Evolutionary conservation across 2,888 invertebrate species (phyloP).

Genomic region (Adelphocoris suturalis): DNA sequence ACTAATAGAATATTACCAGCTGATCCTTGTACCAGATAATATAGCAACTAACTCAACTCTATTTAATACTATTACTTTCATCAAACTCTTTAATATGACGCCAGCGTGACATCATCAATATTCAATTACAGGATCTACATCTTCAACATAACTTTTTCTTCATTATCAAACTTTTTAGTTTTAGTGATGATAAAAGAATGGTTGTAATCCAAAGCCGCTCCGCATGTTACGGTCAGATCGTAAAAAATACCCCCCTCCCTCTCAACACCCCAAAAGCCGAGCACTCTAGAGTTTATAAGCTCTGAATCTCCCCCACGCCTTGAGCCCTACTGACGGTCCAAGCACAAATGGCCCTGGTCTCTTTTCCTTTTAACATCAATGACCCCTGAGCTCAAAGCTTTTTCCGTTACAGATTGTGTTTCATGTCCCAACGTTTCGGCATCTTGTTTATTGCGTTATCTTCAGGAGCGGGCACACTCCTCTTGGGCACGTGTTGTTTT

Average conservation of each 20-base stretch:
- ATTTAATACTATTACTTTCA: no score
- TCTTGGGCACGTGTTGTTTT: conserved; percentile 27
- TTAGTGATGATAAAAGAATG: conserved; percentile 6
- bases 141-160: neutral
- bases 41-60: no score
- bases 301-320: neutral
- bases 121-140: neutral
- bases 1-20: no score
- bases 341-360: neutral
- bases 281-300: conserved; percentile 26
- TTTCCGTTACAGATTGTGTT: conserved; percentile 27
- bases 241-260: neutral
- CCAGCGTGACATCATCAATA: neutral
- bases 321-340: neutral
- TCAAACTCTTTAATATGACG: no score
- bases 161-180: neutral
- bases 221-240: conserved; percentile 11
- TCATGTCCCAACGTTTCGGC: conserved; percentile 24
- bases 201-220: neutral
- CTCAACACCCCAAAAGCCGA: neutral
- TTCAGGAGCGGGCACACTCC: neutral
- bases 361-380: conserved; percentile 32
- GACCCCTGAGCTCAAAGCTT: conserved; percentile 14
- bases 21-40: no score
- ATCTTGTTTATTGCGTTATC: conserved; percentile 34